A percentile compares a stretch with the other conserved stretches of the same genome.
Conservation (phyloP, 2,797 vertebrate species). For the Oryzias sinensis region DNA sequence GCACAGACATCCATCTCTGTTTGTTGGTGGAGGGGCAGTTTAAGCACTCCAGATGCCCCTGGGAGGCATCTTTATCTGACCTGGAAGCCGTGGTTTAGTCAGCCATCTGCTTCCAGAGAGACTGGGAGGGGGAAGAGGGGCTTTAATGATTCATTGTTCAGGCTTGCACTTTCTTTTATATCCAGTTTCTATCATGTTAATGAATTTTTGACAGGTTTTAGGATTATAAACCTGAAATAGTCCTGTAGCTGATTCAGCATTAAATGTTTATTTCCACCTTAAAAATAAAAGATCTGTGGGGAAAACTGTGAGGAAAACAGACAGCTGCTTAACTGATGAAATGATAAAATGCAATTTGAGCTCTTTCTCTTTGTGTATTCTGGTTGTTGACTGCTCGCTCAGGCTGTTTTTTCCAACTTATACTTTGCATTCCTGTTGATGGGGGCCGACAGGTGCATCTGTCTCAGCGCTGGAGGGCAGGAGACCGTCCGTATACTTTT, state of each 20-base stretch:
- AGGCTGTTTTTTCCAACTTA: conserved; percentile 32
- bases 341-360: conserved; percentile 9
- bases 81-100: conserved; percentile 51
- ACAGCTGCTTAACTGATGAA: conserved; percentile 32
- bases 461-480: conserved; percentile 58
- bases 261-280: conserved; percentile 47
- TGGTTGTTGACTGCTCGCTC: conserved; percentile 20
- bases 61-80: conserved; percentile 68
- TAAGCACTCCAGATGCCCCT: conserved; percentile 44
- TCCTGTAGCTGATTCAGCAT: conserved; percentile 26
- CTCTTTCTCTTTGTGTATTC: conserved; percentile 13
- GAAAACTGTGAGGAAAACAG: conserved; percentile 48
- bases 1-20: conserved; percentile 57
- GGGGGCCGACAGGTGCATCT: conserved; percentile 73
- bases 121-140: conserved; percentile 3
- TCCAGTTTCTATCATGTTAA: conserved; percentile 6
- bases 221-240: conserved; percentile 1
- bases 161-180: conserved; percentile 22
- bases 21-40: conserved; percentile 54
- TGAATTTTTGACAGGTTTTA: conserved; percentile 8
- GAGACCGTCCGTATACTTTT: conserved; percentile 46
- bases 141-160: conserved; percentile 28
- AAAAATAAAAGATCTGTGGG: conserved; percentile 48
- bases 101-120: conserved; percentile 63
- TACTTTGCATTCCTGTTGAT: conserved; percentile 46